phyloP scores from a whole-genome alignment of 2,113 vertebrate genomes.

The Mellivora capensis region DNA sequence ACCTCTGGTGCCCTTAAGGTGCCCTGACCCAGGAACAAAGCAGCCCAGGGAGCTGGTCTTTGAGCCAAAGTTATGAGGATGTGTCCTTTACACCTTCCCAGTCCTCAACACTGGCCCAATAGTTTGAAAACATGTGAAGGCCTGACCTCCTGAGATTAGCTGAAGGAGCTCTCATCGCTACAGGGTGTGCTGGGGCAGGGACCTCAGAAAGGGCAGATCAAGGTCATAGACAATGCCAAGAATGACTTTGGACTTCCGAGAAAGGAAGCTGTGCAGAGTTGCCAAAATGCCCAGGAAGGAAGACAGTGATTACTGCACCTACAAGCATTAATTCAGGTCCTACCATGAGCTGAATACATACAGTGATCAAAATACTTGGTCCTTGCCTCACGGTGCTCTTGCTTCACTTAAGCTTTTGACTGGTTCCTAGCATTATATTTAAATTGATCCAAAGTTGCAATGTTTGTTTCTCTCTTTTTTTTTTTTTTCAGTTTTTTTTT shows the following conservation, averaged over 20 bases:
- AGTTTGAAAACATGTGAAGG: not conserved
- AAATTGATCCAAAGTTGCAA: not conserved
- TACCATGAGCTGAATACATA: not conserved
- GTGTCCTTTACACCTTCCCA: not conserved
- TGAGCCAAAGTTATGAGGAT: not conserved
- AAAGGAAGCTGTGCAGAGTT: not conserved
- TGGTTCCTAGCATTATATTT: not conserved
- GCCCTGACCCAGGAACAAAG: not conserved
- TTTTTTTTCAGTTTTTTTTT: too few relatives aligned
- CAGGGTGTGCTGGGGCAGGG: not conserved
- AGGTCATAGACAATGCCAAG: not conserved
- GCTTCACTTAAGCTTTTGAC: not conserved
- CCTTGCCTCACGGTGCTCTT: not conserved
- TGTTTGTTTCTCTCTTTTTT: not conserved
- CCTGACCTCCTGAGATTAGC: not conserved
- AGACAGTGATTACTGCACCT: not conserved
- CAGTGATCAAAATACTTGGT: not conserved
- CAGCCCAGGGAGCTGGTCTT: not conserved
- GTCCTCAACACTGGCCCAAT: not conserved
- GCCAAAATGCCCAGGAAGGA: not conserved
- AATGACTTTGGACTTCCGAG: not conserved
- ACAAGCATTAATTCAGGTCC: not conserved
- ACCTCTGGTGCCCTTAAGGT: not conserved
- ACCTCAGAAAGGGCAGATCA: not conserved
- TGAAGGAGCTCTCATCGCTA: not conserved